Evolutionary conservation across 2,113 vertebrate species (phyloP).

Genomic region (Zapornia atra): DNA sequence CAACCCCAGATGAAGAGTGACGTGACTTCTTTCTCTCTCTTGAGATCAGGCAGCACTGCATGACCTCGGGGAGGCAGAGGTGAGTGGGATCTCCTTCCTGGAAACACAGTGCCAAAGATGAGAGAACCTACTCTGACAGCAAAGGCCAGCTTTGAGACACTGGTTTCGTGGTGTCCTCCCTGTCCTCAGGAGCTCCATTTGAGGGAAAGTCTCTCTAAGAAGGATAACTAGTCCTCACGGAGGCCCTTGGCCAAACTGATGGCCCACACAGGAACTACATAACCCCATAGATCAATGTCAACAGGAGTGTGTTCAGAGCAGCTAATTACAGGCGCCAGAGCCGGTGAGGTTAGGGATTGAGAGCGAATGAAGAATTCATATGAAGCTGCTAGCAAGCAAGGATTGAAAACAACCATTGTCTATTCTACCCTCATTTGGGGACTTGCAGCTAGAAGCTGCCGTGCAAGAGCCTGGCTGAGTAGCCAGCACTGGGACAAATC

Average conservation of each 20-base stretch:
- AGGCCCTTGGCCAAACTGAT: not conserved
- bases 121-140: not conserved
- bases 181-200: not conserved
- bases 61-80: not conserved
- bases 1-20: not conserved
- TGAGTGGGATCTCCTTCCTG: not conserved
- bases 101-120: not conserved
- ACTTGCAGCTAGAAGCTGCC: not conserved
- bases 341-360: not conserved
- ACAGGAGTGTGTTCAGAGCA: not conserved
- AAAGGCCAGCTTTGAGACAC: not conserved
- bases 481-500: slow-evolving; percentile 41
- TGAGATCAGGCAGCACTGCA: not conserved
- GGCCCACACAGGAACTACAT: not conserved
- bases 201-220: not conserved
- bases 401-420: slow-evolving; percentile 1
- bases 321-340: slow-evolving; percentile 10
- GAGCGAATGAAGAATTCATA: slow-evolving; percentile 20
- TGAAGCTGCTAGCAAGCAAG: not conserved
- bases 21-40: not conserved
- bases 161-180: not conserved
- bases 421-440: not conserved
- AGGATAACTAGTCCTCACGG: not conserved
- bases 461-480: not conserved
- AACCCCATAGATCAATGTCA: slow-evolving; percentile 1